Evolutionary conservation across 1,140 invertebrate genomes (phyloP).

Genomic region (Drosophila bipectinata): DNA sequence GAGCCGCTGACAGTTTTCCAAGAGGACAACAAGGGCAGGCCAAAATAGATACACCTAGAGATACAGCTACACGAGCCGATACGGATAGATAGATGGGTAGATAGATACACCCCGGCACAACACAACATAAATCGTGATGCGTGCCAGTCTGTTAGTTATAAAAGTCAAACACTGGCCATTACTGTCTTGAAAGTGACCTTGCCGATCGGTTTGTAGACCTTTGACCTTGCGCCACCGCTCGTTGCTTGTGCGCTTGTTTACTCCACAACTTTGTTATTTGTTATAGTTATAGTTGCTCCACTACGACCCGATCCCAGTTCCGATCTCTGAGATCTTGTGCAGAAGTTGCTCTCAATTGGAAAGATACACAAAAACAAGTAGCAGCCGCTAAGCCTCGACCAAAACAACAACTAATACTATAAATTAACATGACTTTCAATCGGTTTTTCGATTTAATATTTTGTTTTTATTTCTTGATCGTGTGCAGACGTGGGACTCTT

Average conservation of each 20-base stretch:
- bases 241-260: conserved; percentile 54
- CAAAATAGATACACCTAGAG: conserved; percentile 41
- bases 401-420: conserved; percentile 21
- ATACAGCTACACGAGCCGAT: conserved; percentile 40
- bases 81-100: conserved; percentile 7
- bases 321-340: conserved; percentile 21
- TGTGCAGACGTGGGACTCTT: conserved; percentile 55
- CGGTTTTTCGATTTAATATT: not conserved
- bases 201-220: conserved; percentile 75
- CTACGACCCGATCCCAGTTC: conserved; percentile 1
- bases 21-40: conserved; percentile 59
- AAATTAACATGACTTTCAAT: conserved; percentile 48
- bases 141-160: conserved; percentile 69
- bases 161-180: conserved; percentile 76
- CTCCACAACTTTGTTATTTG: conserved; percentile 42
- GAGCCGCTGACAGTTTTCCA: conserved; percentile 71
- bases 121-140: conserved; percentile 65
- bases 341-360: conserved; percentile 78
- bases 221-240: conserved; percentile 71
- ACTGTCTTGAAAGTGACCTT: conserved; percentile 75
- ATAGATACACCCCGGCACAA: conserved; percentile 27
- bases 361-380: conserved; percentile 66
- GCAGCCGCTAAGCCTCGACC: conserved; percentile 7
- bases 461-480: conserved; percentile 17
- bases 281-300: conserved; percentile 36